Conservation (phyloP, 2,888 invertebrate species). For the Clitarchus hookeri region DNA sequence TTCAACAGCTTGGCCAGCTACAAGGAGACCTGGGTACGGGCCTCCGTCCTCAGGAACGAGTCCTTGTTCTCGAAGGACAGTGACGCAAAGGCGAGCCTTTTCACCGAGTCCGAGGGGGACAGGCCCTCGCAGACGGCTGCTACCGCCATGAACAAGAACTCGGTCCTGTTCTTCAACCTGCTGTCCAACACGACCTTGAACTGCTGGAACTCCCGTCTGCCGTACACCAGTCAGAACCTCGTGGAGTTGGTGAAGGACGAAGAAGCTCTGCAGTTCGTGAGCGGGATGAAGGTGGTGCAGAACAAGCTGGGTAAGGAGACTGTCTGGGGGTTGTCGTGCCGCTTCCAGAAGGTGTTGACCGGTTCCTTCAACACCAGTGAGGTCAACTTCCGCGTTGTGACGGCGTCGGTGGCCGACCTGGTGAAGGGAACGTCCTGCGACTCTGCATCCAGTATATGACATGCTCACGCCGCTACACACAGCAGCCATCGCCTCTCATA, state of each 20-base stretch:
- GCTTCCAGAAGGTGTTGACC: conserved; percentile 70
- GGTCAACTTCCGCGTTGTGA: conserved; percentile 73
- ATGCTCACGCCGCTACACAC: too few relatives aligned
- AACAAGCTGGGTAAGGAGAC: conserved; percentile 60
- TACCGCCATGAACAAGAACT: conserved; percentile 69
- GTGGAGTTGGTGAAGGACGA: conserved; percentile 61
- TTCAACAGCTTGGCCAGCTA: conserved; percentile 72
- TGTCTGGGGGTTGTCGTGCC: conserved; percentile 68
- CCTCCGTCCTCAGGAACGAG: conserved; percentile 64
- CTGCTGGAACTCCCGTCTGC: conserved; percentile 68
- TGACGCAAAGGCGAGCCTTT: conserved; percentile 56
- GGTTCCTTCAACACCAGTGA: conserved; percentile 60
- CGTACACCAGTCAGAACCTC: conserved; percentile 63
- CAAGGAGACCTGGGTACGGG: conserved; percentile 67
- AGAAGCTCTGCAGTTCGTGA: conserved; percentile 71
- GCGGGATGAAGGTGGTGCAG: conserved; percentile 65
- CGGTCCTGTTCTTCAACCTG: conserved; percentile 72
- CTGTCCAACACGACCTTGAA: conserved; percentile 69
- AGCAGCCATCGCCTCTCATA: too few relatives aligned
- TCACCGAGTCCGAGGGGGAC: conserved; percentile 59
- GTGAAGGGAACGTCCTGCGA: conserved; percentile 62
- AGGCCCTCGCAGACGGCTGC: conserved; percentile 66
- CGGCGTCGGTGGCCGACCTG: conserved; percentile 62
- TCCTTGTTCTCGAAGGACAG: conserved; percentile 57
- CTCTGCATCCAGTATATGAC: too few relatives aligned